Evolutionary conservation across 2,797 vertebrate species (phyloP).

Genomic region (Bufotes viridis): DNA sequence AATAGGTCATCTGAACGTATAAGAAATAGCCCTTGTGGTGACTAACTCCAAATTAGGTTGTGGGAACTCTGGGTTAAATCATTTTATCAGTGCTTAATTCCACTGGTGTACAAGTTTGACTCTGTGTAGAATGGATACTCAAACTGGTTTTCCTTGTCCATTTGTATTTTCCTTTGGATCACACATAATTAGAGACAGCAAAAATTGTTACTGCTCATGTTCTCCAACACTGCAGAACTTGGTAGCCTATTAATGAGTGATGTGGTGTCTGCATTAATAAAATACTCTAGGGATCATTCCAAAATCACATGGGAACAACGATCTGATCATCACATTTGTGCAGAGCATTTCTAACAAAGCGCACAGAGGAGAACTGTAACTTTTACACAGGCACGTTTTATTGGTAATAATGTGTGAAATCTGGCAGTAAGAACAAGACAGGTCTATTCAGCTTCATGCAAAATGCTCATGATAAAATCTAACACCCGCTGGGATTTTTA

Average conservation of each 20-base stretch:
- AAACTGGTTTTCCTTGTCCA: background rate
- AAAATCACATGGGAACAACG: constrained; percentile 48
- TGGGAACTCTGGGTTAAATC: no score
- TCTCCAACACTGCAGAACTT: background rate
- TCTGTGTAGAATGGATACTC: background rate
- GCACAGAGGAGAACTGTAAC: background rate
- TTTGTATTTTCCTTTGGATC: background rate
- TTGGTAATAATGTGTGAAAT: constrained; percentile 62
- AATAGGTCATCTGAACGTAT: no score
- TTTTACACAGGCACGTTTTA: constrained; percentile 44
- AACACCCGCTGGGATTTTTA: constrained; percentile 20
- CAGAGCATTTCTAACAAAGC: constrained; percentile 15
- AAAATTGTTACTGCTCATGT: background rate
- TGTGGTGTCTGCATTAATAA: constrained; percentile 21
- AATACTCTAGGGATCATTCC: constrained; percentile 41
- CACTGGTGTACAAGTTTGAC: background rate
- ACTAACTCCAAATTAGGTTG: no score
- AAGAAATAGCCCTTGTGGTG: no score
- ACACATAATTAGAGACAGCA: background rate
- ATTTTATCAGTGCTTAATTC: no score
- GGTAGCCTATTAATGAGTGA: constrained; percentile 14
- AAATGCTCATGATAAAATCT: constrained; percentile 37
- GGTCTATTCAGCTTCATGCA: constrained; percentile 25
- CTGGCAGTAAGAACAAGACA: constrained; percentile 38
- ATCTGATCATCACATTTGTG: constrained; percentile 41